Percentiles rank a stretch among this genome's conserved stretches.
phyloP scores from a whole-genome alignment of 2,797 vertebrate species.

The Girardinus metallicus region DNA sequence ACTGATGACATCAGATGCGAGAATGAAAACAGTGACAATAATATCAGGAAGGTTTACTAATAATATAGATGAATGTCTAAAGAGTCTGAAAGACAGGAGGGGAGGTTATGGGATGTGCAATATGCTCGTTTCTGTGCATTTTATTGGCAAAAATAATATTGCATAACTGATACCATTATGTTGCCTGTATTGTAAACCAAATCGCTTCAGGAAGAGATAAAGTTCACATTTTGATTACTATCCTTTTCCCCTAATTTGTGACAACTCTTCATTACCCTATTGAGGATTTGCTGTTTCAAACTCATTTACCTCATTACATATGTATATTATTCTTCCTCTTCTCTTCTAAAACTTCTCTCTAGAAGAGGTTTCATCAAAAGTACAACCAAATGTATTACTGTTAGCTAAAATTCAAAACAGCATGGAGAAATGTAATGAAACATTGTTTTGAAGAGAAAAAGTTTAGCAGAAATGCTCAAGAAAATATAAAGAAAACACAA shows the following conservation, averaged over 20 bases:
- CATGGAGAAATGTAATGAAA: neutral
- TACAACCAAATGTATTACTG: neutral
- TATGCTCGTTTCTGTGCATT: neutral
- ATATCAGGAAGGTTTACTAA: neutral
- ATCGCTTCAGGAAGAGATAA: neutral
- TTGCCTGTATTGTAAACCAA: neutral
- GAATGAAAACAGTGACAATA: neutral
- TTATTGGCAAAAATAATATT: neutral
- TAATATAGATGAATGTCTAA: neutral
- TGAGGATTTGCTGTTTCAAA: neutral
- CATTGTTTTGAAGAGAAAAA: neutral
- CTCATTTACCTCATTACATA: neutral
- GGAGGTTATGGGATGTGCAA: neutral
- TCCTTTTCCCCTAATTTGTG: neutral
- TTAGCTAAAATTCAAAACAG: neutral
- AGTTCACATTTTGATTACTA: neutral
- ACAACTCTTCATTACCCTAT: neutral
- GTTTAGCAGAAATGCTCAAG: neutral
- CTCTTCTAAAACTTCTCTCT: too few species aligned
- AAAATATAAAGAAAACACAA: constrained; percentile 1
- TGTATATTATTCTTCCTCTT: neutral
- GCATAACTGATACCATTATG: neutral
- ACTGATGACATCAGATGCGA: neutral
- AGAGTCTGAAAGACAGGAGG: neutral
- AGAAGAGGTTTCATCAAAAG: neutral